Conservation (phyloP, 2,113 vertebrate species). For the Eulacestoma nigropectus region DNA sequence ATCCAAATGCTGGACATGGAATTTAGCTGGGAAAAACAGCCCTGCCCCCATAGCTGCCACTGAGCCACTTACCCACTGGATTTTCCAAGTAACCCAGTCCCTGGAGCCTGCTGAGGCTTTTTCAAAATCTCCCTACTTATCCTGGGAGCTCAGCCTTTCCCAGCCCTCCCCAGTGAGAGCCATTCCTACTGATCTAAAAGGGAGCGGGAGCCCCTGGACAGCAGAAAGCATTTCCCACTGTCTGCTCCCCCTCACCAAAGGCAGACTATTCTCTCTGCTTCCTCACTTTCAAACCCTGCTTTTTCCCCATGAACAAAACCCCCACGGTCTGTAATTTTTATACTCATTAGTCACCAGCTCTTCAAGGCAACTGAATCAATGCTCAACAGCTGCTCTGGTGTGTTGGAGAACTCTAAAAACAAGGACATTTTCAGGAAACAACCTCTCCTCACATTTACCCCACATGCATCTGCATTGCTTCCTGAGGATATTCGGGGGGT, state of each 20-base stretch:
- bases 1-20: background rate
- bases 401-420: background rate
- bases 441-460: background rate
- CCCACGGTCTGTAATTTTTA: background rate
- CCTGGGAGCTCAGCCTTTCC: background rate
- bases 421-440: background rate
- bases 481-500: background rate
- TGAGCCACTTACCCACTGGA: background rate
- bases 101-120: background rate
- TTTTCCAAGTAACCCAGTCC: background rate
- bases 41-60: background rate
- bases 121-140: background rate
- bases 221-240: background rate
- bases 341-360: conserved; percentile 9
- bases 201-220: background rate
- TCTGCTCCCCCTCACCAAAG: background rate
- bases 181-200: background rate
- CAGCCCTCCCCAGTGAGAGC: background rate
- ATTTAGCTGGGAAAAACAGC: background rate
- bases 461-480: background rate
- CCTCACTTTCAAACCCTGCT: background rate
- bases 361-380: conserved; percentile 21
- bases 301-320: background rate
- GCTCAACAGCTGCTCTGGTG: background rate
- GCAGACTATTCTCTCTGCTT: background rate